phyloP scores from a whole-genome alignment of 2,113 vertebrate species.

The Pseudopodoces humilis region DNA sequence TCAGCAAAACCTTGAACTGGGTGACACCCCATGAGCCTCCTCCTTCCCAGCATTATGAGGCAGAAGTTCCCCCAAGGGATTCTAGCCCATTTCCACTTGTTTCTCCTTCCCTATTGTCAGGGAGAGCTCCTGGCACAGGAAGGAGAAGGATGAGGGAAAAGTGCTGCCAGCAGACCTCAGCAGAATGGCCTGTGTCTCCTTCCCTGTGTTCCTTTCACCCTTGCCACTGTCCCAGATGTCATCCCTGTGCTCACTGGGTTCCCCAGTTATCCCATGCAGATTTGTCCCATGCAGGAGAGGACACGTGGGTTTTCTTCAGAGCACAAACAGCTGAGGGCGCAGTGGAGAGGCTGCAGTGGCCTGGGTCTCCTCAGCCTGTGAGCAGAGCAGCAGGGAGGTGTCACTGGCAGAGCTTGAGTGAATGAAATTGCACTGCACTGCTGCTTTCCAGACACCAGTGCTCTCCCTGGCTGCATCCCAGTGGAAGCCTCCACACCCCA shows the following conservation, averaged over 20 bases:
- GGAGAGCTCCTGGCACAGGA: not conserved
- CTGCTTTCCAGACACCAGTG: not conserved
- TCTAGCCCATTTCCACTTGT: not conserved
- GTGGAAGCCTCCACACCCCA: accelerated
- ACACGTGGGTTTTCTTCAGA: not conserved
- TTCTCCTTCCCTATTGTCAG: not conserved
- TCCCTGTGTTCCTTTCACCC: not conserved
- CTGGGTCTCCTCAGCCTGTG: not conserved
- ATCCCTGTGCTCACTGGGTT: accelerated
- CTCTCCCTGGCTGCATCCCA: not conserved
- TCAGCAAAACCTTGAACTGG: not conserved
- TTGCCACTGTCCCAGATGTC: no score
- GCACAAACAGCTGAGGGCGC: not conserved
- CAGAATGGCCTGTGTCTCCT: not conserved
- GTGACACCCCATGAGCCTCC: not conserved
- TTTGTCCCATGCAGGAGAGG: not conserved
- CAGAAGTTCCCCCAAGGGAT: not conserved
- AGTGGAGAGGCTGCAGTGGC: not conserved
- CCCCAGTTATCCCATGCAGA: not conserved
- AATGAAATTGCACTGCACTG: no score
- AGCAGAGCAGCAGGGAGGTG: not conserved
- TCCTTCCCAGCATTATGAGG: not conserved
- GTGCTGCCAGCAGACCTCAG: not conserved
- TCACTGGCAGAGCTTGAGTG: not conserved
- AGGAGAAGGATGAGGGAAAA: not conserved